A percentile compares a stretch with the other conserved stretches of the same genome.
These are phyloP conservation scores for Caenorhabditis angaria DNA, from an alignment of 2,888 invertebrate species.

Conservation along the genomic window DNA sequence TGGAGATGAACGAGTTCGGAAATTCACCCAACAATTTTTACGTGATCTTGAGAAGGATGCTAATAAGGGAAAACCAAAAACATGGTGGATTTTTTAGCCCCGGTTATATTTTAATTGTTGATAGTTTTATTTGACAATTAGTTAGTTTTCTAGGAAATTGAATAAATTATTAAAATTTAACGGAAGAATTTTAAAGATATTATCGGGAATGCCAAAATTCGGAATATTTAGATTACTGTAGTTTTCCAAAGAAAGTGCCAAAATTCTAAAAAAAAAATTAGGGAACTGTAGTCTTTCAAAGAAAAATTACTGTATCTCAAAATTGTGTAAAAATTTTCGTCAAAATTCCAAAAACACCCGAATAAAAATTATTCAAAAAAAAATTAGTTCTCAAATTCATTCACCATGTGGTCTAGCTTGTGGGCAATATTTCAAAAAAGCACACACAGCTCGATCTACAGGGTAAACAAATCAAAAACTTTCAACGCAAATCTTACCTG, in stretches of 20 bases:
- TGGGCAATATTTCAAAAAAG: constrained; percentile 12
- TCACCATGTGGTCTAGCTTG: constrained; percentile 41
- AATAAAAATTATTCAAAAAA: too few relatives aligned
- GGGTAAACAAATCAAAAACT: constrained; percentile 29
- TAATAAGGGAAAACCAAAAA: constrained; percentile 74
- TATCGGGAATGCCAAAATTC: too few relatives aligned
- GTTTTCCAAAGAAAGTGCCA: too few relatives aligned
- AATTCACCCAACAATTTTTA: constrained; percentile 54
- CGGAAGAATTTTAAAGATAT: too few relatives aligned
- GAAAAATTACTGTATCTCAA: too few relatives aligned
- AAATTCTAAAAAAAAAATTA: too few relatives aligned
- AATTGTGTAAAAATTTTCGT: too few relatives aligned
- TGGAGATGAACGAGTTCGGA: constrained; percentile 43
- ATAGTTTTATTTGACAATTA: too few relatives aligned
- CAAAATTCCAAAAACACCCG: too few relatives aligned
- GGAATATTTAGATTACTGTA: too few relatives aligned
- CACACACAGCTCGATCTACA: constrained; percentile 51
- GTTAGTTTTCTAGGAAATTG: neutral
- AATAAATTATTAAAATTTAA: constrained; percentile 5
- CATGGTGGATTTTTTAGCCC: constrained; percentile 43
- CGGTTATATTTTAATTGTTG: neutral
- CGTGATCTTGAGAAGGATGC: constrained; percentile 78
- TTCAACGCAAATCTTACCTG: neutral
- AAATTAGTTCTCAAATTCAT: constrained; percentile 13
- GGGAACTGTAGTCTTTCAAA: too few relatives aligned